Base-by-base conservation (phyloP, 2,888 invertebrate genomes). In the Anarsia innoxiella region DNA sequence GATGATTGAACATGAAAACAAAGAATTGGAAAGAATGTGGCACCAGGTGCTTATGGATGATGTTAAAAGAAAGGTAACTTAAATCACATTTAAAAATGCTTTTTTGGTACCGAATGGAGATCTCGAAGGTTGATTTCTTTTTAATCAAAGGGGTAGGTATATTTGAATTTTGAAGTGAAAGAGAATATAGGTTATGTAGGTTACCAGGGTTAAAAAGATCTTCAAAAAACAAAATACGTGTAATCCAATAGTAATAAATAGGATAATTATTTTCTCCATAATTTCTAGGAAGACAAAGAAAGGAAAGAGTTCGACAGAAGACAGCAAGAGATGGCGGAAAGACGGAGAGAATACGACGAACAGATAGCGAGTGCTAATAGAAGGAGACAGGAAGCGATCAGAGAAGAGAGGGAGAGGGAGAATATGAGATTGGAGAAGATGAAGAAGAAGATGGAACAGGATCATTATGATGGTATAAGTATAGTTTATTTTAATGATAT, bases 361-460 rank as follows among this genome's bases (percentile, higher is more conserved):
- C 84, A 84, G 44, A 79, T 83, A 44, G 63, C 68, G 0, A 77
- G 70, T 23, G 76, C 79, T 0, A 72, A 67, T 26, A 67, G 56
- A 45, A 68, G 67, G 42, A 66, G 71, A 49, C 62, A 62, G 23
- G 73, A 77, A 25, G 38, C 58, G 2, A 45, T 82, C 2, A 46
- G 56, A 30, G 60, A 58, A 13, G 82, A 82, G 45, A 68, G 76
- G 32, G 76, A 79, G 40, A 64, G 57, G 37, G 84, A 80, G 44
- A 78, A 70, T 37, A 67, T 46, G 36, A 63, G 61, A 32, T 31
- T 80, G 6, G 78, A 80, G 27, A 67, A 48, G 36, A 72, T 80
- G 47, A 74, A 53, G 33, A 65, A 65, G 53, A 79, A 67, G 44
- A 77, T 84, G 76, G 80, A 79, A 40, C 56, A 68, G 38, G 83